phyloP scores from a whole-genome alignment of 2,797 vertebrate species.

The Hemitrygon akajei region DNA sequence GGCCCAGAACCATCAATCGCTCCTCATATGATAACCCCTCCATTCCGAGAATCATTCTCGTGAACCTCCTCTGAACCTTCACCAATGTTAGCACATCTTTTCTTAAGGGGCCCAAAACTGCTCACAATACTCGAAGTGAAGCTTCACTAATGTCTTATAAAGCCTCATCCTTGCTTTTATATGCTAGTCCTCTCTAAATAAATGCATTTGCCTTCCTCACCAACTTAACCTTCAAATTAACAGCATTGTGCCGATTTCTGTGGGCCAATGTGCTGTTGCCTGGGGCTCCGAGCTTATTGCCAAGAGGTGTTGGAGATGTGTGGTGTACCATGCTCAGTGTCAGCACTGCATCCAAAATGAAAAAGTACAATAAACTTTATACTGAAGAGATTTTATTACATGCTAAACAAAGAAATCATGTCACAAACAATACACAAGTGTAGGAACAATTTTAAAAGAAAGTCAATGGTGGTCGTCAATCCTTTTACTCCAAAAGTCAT shows the following conservation, averaged over 20 bases:
- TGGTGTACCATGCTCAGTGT: background rate
- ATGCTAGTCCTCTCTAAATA: no score
- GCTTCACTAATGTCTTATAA: no score
- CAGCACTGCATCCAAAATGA: conserved; percentile 7
- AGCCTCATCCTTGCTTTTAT: no score
- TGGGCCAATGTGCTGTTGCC: background rate
- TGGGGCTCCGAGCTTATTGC: background rate
- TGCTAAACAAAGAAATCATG: background rate
- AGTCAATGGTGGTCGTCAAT: conserved; percentile 18
- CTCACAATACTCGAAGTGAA: no score
- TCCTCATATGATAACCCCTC: no score
- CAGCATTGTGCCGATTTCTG: background rate
- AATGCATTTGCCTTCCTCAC: no score
- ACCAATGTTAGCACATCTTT: no score
- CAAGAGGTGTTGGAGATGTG: background rate
- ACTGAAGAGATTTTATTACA: conserved; percentile 13
- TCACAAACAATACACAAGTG: background rate
- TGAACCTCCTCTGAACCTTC: no score
- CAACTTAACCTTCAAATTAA: no score
- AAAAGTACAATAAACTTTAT: background rate
- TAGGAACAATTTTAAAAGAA: background rate
- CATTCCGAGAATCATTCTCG: no score
- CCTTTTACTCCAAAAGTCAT: conserved; percentile 3
- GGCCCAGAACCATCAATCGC: no score
- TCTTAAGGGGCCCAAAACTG: no score